Conservation (phyloP, 2,888 invertebrate species). For the Catocala fraxini region DNA sequence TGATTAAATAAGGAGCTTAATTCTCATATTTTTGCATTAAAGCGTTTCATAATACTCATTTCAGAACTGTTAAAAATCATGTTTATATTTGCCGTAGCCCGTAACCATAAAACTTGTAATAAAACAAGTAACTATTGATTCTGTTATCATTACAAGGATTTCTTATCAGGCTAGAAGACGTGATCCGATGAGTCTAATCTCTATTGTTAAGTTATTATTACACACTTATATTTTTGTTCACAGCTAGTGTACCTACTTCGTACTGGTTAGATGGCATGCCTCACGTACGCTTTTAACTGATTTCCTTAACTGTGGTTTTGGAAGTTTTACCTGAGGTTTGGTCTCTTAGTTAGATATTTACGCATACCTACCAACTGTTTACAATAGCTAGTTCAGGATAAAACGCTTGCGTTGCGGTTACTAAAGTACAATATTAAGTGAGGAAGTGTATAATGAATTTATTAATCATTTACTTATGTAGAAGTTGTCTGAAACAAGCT, state of each 20-base stretch:
- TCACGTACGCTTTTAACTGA: constrained; percentile 5
- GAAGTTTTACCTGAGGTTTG: too few species aligned
- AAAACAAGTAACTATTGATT: constrained; percentile 59
- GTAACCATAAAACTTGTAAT: constrained; percentile 42
- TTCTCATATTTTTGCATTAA: constrained; percentile 3
- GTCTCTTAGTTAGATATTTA: too few species aligned
- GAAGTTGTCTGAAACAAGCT: too few species aligned
- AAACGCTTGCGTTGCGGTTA: too few species aligned
- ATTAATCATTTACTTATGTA: too few species aligned
- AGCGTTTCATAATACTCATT: neutral
- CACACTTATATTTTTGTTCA: constrained; percentile 8
- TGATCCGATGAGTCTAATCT: constrained; percentile 62
- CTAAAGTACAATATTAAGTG: too few species aligned
- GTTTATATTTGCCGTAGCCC: constrained; percentile 29
- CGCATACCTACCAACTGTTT: too few species aligned
- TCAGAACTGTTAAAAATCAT: constrained; percentile 20
- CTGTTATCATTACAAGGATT: constrained; percentile 66
- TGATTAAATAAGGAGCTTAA: neutral
- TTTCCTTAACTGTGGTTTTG: neutral
- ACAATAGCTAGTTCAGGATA: too few species aligned
- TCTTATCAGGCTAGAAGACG: constrained; percentile 67
- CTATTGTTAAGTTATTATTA: constrained; percentile 45
- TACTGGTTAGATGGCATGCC: neutral
- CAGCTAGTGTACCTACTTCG: constrained; percentile 7
- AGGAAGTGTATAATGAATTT: too few species aligned